These are phyloP conservation scores for Pseudochromis fuscus DNA, from an alignment of 2,797 vertebrate species.

Conservation along the genomic window DNA sequence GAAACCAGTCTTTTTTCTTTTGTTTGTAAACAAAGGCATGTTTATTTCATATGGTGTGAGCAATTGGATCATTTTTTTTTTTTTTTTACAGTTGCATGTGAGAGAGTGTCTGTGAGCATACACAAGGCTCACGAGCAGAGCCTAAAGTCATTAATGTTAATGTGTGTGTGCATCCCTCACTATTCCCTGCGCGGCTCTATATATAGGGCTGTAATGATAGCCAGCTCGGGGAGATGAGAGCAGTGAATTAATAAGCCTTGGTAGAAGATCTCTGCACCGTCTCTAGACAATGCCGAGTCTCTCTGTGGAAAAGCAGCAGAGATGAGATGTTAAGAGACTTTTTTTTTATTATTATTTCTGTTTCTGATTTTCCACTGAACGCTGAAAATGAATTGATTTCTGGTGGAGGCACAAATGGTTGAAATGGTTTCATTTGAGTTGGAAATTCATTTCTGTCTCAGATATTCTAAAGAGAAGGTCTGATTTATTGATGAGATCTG, in stretches of 20 bases:
- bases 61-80: conserved; percentile 23
- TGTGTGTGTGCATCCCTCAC: conserved; percentile 83
- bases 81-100: conserved; percentile 57
- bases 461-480: conserved; percentile 34
- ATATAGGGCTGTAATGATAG: conserved; percentile 88
- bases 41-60: conserved; percentile 64
- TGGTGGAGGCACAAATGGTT: conserved; percentile 59
- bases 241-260: conserved; percentile 85
- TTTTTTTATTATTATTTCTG: conserved; percentile 47
- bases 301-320: conserved; percentile 77
- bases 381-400: conserved; percentile 71
- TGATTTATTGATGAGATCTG: conserved; percentile 69
- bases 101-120: conserved; percentile 54
- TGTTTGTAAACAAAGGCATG: conserved; percentile 77
- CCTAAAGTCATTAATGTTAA: conserved; percentile 87
- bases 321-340: conserved; percentile 75
- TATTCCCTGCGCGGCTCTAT: conserved; percentile 85
- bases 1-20: conserved; percentile 50
- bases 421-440: conserved; percentile 60
- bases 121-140: conserved; percentile 71
- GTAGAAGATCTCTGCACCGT: conserved; percentile 81
- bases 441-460: conserved; percentile 57
- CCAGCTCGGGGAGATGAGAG: conserved; percentile 86
- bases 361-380: conserved; percentile 51
- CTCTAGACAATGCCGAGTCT: conserved; percentile 80